These are phyloP conservation scores for Onthophagus sagittarius DNA, from an alignment of 2,888 invertebrate species.

Conservation along the genomic window DNA sequence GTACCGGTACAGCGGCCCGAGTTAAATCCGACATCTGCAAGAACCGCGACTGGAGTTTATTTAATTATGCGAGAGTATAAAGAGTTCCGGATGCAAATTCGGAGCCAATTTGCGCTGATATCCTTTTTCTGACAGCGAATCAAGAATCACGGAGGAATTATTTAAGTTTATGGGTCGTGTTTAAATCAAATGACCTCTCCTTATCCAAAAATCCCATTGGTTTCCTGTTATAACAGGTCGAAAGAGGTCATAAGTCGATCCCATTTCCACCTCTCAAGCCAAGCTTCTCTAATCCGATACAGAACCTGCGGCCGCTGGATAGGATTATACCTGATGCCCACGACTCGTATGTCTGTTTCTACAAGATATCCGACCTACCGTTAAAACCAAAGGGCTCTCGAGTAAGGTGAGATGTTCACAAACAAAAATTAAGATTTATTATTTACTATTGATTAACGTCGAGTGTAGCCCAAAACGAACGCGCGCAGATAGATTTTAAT, in stretches of 20 bases:
- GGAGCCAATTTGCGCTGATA: not conserved
- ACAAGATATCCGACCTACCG: constrained; percentile 3
- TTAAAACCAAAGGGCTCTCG: not conserved
- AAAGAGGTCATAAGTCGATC: constrained; percentile 7
- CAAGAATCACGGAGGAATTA: not conserved
- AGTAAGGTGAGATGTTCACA: not conserved
- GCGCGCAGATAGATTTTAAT: not conserved
- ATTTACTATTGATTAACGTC: not conserved
- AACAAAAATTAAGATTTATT: not conserved
- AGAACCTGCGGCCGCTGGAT: constrained; percentile 30
- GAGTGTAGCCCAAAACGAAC: not conserved
- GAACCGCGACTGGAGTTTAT: not conserved
- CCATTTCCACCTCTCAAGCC: constrained; percentile 2
- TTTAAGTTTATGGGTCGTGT: not conserved
- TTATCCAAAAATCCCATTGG: not conserved
- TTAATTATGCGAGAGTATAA: not conserved
- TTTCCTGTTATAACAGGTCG: not conserved
- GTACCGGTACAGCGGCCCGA: not conserved
- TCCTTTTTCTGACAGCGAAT: not conserved
- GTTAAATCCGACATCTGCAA: not conserved
- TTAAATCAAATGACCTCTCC: not conserved
- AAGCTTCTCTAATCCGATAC: constrained; percentile 24
- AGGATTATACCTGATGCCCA: constrained; percentile 28
- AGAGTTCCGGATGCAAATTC: not conserved
- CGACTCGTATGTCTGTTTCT: constrained; percentile 11